These are phyloP conservation scores for Ranitomeya imitator DNA, from an alignment of 2,113 vertebrate genomes.

Conservation along the genomic window DNA sequence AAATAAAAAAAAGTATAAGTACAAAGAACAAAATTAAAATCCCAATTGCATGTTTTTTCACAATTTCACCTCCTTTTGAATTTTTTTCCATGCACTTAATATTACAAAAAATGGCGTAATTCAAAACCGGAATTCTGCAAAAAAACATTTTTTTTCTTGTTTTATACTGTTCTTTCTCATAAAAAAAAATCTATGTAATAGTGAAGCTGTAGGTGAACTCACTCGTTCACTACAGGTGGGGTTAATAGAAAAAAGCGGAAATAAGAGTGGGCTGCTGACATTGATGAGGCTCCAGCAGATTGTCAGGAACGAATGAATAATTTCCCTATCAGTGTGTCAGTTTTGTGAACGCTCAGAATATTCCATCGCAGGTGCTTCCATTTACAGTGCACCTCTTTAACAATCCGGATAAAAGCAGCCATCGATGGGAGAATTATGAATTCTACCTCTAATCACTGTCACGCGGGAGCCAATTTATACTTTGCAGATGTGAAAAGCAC, in stretches of 20 bases:
- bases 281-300: slow-evolving; percentile 24
- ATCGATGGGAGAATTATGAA: slow-evolving; percentile 19
- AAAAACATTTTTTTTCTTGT: not conserved
- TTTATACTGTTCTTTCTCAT: too few relatives aligned
- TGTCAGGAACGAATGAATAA: not conserved
- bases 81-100: too few relatives aligned
- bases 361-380: slow-evolving; percentile 36
- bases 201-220: not conserved
- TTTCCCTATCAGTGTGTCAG: slow-evolving; percentile 38
- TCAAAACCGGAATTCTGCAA: too few relatives aligned
- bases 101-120: too few relatives aligned
- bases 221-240: not conserved
- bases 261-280: not conserved
- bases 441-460: slow-evolving; percentile 39
- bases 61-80: too few relatives aligned
- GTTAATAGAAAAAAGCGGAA: slow-evolving; percentile 28
- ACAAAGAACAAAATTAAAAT: too few relatives aligned
- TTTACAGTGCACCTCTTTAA: slow-evolving; percentile 39
- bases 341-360: not conserved
- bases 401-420: slow-evolving; percentile 44
- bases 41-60: too few relatives aligned
- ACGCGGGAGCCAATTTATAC: slow-evolving; percentile 50
- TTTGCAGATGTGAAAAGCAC: slow-evolving; percentile 46
- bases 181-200: not conserved
- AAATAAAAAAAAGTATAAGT: too few relatives aligned